phyloP scores from a whole-genome alignment of 2,888 invertebrate genomes.

The Itoplectis maculator region DNA sequence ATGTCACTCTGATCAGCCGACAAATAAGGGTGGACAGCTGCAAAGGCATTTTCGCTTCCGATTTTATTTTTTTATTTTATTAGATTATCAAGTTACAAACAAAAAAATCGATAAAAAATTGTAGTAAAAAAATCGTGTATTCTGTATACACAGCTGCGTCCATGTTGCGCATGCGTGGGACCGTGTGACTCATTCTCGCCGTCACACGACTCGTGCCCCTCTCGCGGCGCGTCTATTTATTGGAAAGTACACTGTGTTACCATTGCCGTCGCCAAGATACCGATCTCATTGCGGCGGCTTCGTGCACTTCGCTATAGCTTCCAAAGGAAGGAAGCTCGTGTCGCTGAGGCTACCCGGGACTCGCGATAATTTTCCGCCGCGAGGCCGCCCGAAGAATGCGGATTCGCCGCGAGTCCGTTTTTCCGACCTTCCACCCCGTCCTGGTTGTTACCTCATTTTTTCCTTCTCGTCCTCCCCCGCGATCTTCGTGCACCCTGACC shows the following conservation, averaged over 20 bases:
- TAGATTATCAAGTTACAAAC: no score
- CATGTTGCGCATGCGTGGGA: slow-evolving; percentile 48
- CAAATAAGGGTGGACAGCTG: slow-evolving; percentile 52
- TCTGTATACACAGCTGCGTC: no score
- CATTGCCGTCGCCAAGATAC: slow-evolving; percentile 32
- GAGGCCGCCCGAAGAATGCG: slow-evolving; percentile 5
- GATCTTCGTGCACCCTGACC: slow-evolving; percentile 21
- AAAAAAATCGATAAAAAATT: no score
- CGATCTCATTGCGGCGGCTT: slow-evolving; percentile 35
- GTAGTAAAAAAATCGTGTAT: no score
- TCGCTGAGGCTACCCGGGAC: neutral
- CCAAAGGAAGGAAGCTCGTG: slow-evolving; percentile 13
- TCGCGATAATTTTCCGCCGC: slow-evolving; percentile 25
- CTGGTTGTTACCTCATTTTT: slow-evolving; percentile 3
- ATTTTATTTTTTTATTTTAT: no score
- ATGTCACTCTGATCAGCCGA: slow-evolving; percentile 38
- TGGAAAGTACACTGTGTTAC: slow-evolving; percentile 44
- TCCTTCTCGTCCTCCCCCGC: neutral
- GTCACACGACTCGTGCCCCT: slow-evolving; percentile 25
- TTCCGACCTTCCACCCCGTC: neutral
- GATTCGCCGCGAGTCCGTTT: neutral
- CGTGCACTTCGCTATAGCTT: no score
- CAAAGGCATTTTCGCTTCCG: slow-evolving; percentile 39
- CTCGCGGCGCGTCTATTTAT: slow-evolving; percentile 27
- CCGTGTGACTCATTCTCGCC: slow-evolving; percentile 59